A percentile compares a stretch with the other conserved stretches of the same genome.
These are phyloP conservation scores for Scolopax mira DNA, from an alignment of 2,113 vertebrate species.

Conservation along the genomic window DNA sequence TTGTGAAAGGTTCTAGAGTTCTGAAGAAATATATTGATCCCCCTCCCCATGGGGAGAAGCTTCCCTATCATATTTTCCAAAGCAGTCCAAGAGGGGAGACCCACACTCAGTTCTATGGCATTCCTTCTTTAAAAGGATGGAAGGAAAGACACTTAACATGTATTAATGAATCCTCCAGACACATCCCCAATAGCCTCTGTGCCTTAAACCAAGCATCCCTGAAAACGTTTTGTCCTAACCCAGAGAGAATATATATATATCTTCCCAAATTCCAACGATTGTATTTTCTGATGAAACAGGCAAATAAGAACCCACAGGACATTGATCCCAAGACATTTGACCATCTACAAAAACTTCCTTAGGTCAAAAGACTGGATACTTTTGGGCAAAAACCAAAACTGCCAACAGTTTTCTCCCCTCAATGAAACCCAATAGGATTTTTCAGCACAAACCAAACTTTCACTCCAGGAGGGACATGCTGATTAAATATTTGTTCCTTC, in stretches of 20 bases:
- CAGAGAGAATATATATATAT: neutral
- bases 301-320: neutral
- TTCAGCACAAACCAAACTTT: neutral
- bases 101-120: neutral
- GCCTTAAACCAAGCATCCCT: neutral
- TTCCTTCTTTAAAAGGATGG: conserved; percentile 1
- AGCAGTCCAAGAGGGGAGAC: neutral
- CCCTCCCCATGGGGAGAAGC: neutral
- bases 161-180: conserved; percentile 26
- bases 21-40: neutral
- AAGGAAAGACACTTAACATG: conserved; percentile 30
- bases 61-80: neutral
- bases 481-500: neutral
- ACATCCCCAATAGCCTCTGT: neutral
- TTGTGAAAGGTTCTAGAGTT: neutral
- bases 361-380: accelerated
- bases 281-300: neutral
- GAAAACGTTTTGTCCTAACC: neutral
- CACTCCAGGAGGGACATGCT: neutral
- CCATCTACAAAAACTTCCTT: neutral
- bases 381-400: neutral
- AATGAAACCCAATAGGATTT: neutral
- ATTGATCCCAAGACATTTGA: neutral
- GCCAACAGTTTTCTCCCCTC: neutral
- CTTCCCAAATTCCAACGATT: neutral